These are phyloP conservation scores for Rafetus swinhoei DNA, from an alignment of 2,113 vertebrate species.

Conservation along the genomic window DNA sequence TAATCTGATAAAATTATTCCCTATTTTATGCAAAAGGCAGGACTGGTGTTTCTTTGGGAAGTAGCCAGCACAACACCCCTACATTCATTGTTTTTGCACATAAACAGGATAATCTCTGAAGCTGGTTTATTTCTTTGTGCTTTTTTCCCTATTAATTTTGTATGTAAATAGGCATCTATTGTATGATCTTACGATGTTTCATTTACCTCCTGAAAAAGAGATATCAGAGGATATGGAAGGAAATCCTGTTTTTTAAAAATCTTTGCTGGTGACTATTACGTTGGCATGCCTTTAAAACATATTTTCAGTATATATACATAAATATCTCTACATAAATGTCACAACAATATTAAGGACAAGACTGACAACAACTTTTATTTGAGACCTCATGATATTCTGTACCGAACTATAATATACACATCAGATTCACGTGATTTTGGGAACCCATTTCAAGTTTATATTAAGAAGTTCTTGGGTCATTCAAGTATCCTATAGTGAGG, in stretches of 20 bases:
- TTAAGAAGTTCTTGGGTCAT: not conserved
- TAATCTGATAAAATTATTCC: constrained; percentile 61
- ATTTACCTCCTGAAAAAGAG: not conserved
- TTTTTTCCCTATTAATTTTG: not conserved
- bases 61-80: not conserved
- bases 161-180: not conserved
- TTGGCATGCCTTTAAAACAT: not conserved
- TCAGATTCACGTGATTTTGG: not conserved
- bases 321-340: not conserved
- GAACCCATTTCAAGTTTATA: not conserved
- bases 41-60: not conserved
- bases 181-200: not conserved
- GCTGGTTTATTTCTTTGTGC: not conserved
- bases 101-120: not conserved
- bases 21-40: too few relatives aligned
- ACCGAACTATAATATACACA: not conserved
- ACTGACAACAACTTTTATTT: not conserved
- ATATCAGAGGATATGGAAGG: not conserved
- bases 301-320: not conserved
- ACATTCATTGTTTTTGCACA: not conserved
- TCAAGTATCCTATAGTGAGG: constrained; percentile 26
- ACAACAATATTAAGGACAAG: not conserved
- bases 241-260: not conserved
- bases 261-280: not conserved
- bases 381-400: not conserved